A percentile compares a stretch with the other conserved stretches of the same genome.
Evolutionary conservation across 2,888 invertebrate genomes (phyloP).

Genomic region (Amiota communis): DNA sequence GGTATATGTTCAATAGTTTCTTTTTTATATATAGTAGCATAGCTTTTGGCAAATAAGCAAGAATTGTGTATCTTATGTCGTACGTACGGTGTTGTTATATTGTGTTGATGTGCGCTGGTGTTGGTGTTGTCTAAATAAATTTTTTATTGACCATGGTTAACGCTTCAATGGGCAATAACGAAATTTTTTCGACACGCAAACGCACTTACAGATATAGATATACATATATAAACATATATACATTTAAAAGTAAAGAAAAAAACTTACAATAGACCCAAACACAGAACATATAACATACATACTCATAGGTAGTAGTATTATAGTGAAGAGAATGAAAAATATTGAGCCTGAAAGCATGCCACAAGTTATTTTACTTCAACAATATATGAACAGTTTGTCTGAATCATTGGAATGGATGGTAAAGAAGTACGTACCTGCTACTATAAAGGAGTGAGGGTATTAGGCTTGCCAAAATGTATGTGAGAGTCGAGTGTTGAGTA

Average conservation of each 20-base stretch:
- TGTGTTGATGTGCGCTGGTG: conserved; percentile 3
- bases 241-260: neutral
- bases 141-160: conserved; percentile 66
- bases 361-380: conserved; percentile 57
- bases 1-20: too few species aligned
- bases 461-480: neutral
- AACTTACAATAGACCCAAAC: conserved; percentile 7
- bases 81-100: too few species aligned
- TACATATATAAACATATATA: neutral
- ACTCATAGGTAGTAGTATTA: neutral
- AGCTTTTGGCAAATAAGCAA: conserved; percentile 20
- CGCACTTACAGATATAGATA: neutral
- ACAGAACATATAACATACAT: neutral
- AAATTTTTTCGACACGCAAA: conserved; percentile 38
- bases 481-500: conserved; percentile 2
- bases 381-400: conserved; percentile 20
- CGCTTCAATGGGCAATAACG: conserved; percentile 62
- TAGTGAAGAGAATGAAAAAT: conserved; percentile 6
- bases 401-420: too few species aligned
- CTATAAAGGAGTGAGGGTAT: too few species aligned
- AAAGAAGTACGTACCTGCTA: too few species aligned
- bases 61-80: conserved; percentile 19
- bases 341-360: conserved; percentile 61
- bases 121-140: conserved; percentile 63
- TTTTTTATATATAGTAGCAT: conserved; percentile 12